Conservation (phyloP, 2,797 vertebrate species). For the Bradypus variegatus region DNA sequence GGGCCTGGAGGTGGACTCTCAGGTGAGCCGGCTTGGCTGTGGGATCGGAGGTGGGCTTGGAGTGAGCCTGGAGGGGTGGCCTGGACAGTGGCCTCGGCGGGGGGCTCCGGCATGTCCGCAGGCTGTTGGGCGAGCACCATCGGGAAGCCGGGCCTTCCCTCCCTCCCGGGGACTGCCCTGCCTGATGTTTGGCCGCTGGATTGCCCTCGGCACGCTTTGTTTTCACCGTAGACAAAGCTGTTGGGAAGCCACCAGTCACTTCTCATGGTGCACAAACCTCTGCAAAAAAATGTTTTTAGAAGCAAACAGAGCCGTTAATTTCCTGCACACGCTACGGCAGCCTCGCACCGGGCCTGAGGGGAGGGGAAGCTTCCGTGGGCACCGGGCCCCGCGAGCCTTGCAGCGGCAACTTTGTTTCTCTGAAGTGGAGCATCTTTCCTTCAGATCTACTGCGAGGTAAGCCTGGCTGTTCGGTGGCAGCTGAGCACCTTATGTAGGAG, state of each 20-base stretch:
- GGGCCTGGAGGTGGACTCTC: neutral
- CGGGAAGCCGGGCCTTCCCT: rapidly evolving
- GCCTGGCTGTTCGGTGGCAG: neutral
- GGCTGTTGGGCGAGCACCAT: too few species aligned
- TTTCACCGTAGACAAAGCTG: neutral
- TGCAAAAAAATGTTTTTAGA: slow-evolving; percentile 22
- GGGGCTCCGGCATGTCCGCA: too few species aligned
- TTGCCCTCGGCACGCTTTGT: rapidly evolving
- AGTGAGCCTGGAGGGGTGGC: too few species aligned
- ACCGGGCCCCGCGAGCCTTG: neutral
- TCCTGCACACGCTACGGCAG: neutral
- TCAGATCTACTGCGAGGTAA: neutral
- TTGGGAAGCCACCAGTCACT: neutral
- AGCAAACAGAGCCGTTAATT: slow-evolving; percentile 32
- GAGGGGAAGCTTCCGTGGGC: neutral
- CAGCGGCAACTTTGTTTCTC: neutral
- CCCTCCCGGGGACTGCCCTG: too few species aligned
- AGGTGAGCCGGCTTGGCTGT: too few species aligned
- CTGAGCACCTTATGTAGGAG: neutral
- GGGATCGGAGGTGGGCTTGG: too few species aligned
- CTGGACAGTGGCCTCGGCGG: too few species aligned
- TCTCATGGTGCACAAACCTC: neutral
- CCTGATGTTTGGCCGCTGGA: too few species aligned
- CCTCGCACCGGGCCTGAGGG: slow-evolving; percentile 2
- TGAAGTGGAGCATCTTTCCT: neutral